Conservation (phyloP, 2,113 vertebrate species). For the Sylvia atricapilla region DNA sequence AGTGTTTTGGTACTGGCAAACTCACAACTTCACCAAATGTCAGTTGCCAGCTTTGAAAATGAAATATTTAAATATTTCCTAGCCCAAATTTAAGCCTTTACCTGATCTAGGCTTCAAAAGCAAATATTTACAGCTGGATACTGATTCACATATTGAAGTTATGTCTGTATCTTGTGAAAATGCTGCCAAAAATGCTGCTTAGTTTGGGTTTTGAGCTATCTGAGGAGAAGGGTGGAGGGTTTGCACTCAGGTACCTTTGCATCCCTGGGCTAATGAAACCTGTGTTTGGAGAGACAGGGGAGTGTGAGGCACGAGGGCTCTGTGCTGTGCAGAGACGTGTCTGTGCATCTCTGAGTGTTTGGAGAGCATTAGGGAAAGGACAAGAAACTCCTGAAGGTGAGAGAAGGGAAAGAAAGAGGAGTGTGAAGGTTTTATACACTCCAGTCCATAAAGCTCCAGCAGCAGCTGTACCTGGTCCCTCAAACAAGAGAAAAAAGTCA, state of each 20-base stretch:
- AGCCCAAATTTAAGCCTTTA: background rate
- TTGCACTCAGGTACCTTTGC: background rate
- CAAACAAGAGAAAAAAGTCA: background rate
- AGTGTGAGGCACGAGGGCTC: background rate
- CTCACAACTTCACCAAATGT: background rate
- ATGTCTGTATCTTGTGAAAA: background rate
- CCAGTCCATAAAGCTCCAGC: background rate
- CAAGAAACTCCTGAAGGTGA: background rate
- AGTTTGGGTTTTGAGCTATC: accelerated
- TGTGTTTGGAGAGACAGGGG: background rate
- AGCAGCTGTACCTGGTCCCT: background rate
- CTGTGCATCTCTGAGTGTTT: background rate
- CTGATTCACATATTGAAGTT: background rate
- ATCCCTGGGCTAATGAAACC: background rate
- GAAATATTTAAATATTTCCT: background rate
- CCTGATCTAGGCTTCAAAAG: background rate
- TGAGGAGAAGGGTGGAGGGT: background rate
- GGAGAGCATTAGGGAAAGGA: background rate
- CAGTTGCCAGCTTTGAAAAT: background rate
- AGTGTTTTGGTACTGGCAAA: background rate
- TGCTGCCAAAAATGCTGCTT: no score
- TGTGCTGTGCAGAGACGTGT: background rate
- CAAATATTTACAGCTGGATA: background rate
- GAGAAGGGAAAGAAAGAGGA: background rate
- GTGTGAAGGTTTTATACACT: background rate